A percentile compares a stretch with the other conserved stretches of the same genome.
Evolutionary conservation across 2,113 vertebrate species (phyloP).

Genomic region (Hippotragus niger): DNA sequence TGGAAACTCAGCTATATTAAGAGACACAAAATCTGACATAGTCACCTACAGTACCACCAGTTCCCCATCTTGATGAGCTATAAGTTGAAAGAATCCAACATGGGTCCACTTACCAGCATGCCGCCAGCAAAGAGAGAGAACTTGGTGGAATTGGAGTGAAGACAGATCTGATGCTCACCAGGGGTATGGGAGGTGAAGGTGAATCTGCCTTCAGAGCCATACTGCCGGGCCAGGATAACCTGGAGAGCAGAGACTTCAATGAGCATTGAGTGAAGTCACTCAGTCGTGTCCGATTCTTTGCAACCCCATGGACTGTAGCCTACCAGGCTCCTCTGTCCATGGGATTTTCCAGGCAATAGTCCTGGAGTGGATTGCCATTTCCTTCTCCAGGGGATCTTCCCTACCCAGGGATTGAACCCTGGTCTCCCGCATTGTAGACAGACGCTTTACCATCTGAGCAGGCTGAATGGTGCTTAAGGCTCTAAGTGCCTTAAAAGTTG

Average conservation of each 20-base stretch:
- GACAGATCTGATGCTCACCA: conserved; percentile 94
- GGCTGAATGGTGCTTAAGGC: not conserved
- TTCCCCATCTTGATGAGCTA: not conserved
- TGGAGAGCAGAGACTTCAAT: conserved; percentile 55
- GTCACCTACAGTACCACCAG: not conserved
- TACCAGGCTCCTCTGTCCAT: too few species aligned
- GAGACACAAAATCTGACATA: not conserved
- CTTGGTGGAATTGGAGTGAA: conserved; percentile 95
- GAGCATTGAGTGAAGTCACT: not conserved
- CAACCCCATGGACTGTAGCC: too few species aligned
- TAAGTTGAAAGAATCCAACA: not conserved
- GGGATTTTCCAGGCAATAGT: too few species aligned
- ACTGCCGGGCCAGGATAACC: conserved; percentile 92
- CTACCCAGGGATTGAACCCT: too few species aligned
- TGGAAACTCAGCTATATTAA: not conserved
- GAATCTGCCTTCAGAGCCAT: conserved; percentile 91
- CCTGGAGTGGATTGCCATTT: too few species aligned
- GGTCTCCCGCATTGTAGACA: too few species aligned
- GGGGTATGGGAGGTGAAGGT: conserved; percentile 93
- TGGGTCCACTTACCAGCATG: conserved; percentile 88
- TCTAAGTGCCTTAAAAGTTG: not conserved
- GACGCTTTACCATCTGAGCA: too few species aligned
- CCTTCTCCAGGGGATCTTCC: too few species aligned
- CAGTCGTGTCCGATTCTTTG: too few species aligned
- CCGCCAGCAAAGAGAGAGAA: conserved; percentile 94